These are phyloP conservation scores for Suncus etruscus DNA, from an alignment of 2,113 vertebrate species.

Conservation along the genomic window DNA sequence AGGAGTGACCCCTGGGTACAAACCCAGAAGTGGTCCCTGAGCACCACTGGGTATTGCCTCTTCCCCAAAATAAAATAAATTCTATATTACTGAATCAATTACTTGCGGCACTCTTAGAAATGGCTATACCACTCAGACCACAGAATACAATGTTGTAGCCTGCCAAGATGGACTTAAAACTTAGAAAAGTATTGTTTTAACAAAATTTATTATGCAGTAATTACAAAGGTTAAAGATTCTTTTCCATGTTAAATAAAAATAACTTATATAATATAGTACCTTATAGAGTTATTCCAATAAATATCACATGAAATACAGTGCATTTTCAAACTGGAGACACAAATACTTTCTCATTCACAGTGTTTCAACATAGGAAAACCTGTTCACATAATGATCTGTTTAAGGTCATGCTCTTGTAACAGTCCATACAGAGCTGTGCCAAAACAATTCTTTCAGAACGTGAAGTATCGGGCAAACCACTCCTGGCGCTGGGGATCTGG, in stretches of 20 bases:
- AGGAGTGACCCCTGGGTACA: too few species aligned
- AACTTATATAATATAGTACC: constrained; percentile 85
- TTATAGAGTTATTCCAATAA: constrained; percentile 86
- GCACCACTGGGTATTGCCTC: too few species aligned
- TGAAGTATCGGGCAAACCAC: constrained; percentile 99
- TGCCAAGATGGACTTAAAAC: neutral
- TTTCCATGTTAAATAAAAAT: constrained; percentile 92
- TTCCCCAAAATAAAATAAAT: too few species aligned
- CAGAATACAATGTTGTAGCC: neutral
- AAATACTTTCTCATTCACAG: constrained; percentile 89
- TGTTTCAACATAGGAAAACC: constrained; percentile 85
- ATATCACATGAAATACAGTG: constrained; percentile 87
- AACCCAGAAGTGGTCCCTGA: too few species aligned
- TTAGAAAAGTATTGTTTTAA: constrained; percentile 88
- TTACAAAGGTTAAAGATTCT: constrained; percentile 95
- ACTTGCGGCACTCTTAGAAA: neutral
- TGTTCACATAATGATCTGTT: constrained; percentile 83
- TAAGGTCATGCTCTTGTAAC: constrained; percentile 93
- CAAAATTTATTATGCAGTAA: constrained; percentile 96
- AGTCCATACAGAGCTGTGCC: constrained; percentile 85
- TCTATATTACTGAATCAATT: neutral
- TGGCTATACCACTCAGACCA: neutral
- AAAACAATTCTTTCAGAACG: constrained; percentile 92
- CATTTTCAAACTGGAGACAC: constrained; percentile 87
- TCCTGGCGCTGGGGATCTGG: constrained; percentile 97